phyloP scores from a whole-genome alignment of 2,888 invertebrate genomes.

The Xiphydria camelus region DNA sequence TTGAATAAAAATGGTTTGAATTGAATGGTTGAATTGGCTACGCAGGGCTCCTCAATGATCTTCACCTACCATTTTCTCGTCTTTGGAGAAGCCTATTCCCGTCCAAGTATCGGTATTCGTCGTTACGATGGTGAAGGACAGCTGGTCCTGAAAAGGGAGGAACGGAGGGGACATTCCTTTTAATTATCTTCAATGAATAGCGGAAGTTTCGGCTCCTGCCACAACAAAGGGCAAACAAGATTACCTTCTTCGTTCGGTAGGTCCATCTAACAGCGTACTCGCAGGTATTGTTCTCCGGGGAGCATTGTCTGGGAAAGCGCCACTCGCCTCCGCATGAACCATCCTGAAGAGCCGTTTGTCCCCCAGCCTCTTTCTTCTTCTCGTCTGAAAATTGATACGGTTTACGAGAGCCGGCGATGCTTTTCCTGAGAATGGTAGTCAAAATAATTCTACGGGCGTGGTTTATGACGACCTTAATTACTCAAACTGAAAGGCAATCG shows the following conservation, averaged over 20 bases:
- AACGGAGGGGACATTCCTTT: too few species aligned
- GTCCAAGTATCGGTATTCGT: conserved; percentile 83
- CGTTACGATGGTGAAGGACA: conserved; percentile 79
- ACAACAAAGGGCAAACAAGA: background rate
- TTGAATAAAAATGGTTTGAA: too few species aligned
- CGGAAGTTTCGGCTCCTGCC: too few species aligned
- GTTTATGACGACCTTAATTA: too few species aligned
- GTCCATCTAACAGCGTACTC: conserved; percentile 84
- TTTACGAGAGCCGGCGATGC: too few species aligned
- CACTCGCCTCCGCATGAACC: conserved; percentile 77
- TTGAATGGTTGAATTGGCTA: too few species aligned
- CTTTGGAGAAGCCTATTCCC: conserved; percentile 85
- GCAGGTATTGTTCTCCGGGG: conserved; percentile 67
- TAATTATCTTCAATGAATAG: too few species aligned
- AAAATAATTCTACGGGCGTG: too few species aligned
- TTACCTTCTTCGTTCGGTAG: conserved; percentile 60
- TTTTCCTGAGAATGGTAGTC: too few species aligned
- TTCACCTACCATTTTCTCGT: conserved; percentile 78
- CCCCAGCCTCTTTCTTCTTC: conserved; percentile 30
- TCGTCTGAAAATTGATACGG: conserved; percentile 40
- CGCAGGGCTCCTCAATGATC: too few species aligned
- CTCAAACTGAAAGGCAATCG: background rate
- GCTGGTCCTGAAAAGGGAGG: conserved; percentile 65
- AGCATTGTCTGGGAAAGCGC: conserved; percentile 74
- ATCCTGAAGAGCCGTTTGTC: conserved; percentile 45